Percentiles rank a stretch among this genome's conserved stretches.
Evolutionary conservation across 2,113 vertebrate genomes (phyloP).

Genomic region (Morone chrysops): DNA sequence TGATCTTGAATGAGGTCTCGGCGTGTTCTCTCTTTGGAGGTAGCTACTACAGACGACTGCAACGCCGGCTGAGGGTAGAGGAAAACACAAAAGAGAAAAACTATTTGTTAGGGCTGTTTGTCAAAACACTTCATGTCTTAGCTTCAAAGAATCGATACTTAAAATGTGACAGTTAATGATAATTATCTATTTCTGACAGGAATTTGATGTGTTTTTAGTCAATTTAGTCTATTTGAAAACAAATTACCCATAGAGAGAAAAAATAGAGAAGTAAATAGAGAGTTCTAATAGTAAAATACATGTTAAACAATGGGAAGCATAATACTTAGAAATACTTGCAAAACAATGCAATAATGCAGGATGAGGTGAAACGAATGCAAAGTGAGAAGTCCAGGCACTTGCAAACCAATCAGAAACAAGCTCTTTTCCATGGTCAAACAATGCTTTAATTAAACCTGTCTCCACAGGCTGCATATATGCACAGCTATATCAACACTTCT

Average conservation of each 20-base stretch:
- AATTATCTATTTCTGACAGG: background rate
- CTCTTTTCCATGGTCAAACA: background rate
- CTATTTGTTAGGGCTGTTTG: background rate
- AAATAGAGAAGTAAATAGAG: too few relatives aligned
- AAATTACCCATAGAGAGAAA: too few relatives aligned
- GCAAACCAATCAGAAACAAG: background rate
- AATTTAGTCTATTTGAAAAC: background rate
- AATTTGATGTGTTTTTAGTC: background rate
- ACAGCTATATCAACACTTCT: background rate
- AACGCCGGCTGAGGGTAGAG: slow-evolving; percentile 90
- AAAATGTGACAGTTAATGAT: background rate
- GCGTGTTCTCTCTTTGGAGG: slow-evolving; percentile 99
- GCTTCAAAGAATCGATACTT: background rate
- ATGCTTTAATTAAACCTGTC: background rate
- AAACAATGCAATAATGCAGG: background rate
- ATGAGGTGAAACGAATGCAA: background rate
- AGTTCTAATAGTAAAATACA: background rate
- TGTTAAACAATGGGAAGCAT: background rate
- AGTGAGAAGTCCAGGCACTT: background rate
- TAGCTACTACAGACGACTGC: slow-evolving; percentile 99
- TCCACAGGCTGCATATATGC: background rate
- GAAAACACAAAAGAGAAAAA: background rate
- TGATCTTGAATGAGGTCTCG: slow-evolving; percentile 99
- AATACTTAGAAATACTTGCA: background rate
- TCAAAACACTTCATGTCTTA: background rate